Evolutionary conservation across 2,113 vertebrate genomes (phyloP).

Genomic region (Gymnarchus niloticus): DNA sequence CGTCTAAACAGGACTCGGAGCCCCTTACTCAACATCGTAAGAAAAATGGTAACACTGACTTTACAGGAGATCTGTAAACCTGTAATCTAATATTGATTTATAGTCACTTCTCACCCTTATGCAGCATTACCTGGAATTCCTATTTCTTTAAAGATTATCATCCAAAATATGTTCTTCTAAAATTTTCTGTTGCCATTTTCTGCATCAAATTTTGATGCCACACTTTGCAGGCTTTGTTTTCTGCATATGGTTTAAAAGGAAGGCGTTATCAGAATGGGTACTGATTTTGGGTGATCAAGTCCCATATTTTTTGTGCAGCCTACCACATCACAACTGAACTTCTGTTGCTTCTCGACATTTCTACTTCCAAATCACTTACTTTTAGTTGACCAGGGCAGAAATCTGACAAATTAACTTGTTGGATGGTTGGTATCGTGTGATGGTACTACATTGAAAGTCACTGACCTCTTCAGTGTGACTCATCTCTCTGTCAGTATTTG

Average conservation of each 20-base stretch:
- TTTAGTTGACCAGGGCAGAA: too few relatives aligned
- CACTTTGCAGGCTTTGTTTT: background rate
- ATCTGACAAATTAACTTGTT: too few relatives aligned
- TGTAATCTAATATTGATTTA: background rate
- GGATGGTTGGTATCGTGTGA: too few relatives aligned
- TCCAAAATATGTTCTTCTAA: background rate
- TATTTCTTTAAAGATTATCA: background rate
- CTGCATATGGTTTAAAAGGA: background rate
- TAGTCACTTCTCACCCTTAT: background rate
- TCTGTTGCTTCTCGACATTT: too few relatives aligned
- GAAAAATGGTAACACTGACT: background rate
- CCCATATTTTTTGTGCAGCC: background rate
- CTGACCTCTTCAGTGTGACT: too few relatives aligned
- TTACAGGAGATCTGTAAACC: background rate
- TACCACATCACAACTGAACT: too few relatives aligned
- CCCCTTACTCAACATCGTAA: background rate
- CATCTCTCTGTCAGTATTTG: too few relatives aligned
- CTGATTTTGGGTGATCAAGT: too few relatives aligned
- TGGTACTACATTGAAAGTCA: too few relatives aligned
- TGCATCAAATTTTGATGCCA: background rate
- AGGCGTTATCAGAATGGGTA: background rate
- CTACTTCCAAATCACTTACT: too few relatives aligned
- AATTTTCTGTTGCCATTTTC: background rate
- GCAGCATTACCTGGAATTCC: too few relatives aligned
- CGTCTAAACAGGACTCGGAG: background rate